Evolutionary conservation across 2,888 invertebrate species (phyloP).

Genomic region (Harpagoxenus sublaevis): DNA sequence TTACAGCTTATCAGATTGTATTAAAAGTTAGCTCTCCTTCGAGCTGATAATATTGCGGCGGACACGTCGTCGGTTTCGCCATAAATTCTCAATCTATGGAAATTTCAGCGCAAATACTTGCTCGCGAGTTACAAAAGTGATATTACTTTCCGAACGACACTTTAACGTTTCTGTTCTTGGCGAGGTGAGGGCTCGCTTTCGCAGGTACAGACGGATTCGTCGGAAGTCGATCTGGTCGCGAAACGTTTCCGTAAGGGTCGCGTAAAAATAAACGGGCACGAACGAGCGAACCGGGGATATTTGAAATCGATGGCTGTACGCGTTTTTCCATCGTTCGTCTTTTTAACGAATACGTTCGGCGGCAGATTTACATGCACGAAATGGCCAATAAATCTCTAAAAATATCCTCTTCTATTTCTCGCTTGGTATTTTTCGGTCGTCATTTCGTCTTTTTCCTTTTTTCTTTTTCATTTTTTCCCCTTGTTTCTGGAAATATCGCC

Average conservation of each 20-base stretch:
- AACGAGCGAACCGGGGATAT: constrained; percentile 57
- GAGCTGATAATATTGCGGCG: constrained; percentile 9
- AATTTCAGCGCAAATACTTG: constrained; percentile 36
- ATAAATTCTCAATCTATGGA: constrained; percentile 40
- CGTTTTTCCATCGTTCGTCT: constrained; percentile 49
- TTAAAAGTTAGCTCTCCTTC: background rate
- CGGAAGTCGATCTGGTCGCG: constrained; percentile 51
- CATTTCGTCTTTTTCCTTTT: background rate
- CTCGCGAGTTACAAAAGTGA: constrained; percentile 44
- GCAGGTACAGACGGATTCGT: constrained; percentile 36
- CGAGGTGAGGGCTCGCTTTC: background rate
- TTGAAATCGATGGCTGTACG: constrained; percentile 63
- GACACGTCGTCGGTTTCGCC: constrained; percentile 18
- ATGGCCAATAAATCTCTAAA: constrained; percentile 74
- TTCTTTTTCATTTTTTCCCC: background rate
- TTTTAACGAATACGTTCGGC: constrained; percentile 60
- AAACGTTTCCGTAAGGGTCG: constrained; percentile 48
- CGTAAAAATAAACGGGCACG: constrained; percentile 38
- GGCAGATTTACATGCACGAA: constrained; percentile 71
- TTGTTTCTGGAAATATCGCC: background rate
- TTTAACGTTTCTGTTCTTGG: constrained; percentile 39
- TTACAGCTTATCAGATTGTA: constrained; percentile 16
- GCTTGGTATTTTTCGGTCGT: constrained; percentile 35
- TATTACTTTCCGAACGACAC: constrained; percentile 48
- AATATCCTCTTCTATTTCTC: constrained; percentile 69